Percentiles rank a stretch among this genome's conserved stretches.
Evolutionary conservation across 2,113 vertebrate species (phyloP).

Genomic region (Theristicus caerulescens): DNA sequence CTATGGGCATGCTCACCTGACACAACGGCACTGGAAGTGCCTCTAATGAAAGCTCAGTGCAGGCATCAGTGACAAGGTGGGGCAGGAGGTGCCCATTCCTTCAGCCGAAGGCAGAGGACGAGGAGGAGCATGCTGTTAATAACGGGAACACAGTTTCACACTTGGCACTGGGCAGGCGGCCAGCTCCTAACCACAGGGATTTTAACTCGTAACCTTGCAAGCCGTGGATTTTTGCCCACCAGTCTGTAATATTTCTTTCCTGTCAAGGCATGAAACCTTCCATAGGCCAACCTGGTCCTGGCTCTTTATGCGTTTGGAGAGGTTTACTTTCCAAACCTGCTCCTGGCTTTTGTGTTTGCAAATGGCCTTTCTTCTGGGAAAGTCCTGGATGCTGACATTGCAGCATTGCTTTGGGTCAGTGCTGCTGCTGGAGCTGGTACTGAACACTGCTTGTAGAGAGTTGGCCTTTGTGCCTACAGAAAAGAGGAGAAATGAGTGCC

Average conservation of each 20-base stretch:
- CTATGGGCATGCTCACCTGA: rapidly evolving
- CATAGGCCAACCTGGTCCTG: not conserved
- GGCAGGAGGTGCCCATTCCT: not conserved
- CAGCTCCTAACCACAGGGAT: not conserved
- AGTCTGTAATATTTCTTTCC: not conserved
- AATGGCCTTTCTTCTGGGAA: not conserved
- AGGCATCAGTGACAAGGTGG: not conserved
- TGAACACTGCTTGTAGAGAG: not conserved
- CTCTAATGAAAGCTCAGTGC: not conserved
- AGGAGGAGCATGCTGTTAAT: not conserved
- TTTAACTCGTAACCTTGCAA: not conserved
- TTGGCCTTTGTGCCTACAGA: not conserved
- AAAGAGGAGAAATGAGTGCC: not conserved
- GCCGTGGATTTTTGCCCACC: not conserved
- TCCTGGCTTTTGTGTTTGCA: not conserved
- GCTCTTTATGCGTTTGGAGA: not conserved
- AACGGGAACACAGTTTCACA: not conserved
- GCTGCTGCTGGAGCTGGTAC: not conserved
- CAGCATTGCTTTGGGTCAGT: not conserved
- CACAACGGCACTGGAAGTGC: not conserved
- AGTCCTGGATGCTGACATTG: not conserved
- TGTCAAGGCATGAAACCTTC: not conserved
- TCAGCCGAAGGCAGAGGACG: rapidly evolving
- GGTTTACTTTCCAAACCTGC: not conserved
- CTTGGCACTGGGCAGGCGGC: not conserved